A percentile compares a stretch with the other conserved stretches of the same genome.
Conservation (phyloP, 2,113 vertebrate genomes). For the Empidonax traillii region DNA sequence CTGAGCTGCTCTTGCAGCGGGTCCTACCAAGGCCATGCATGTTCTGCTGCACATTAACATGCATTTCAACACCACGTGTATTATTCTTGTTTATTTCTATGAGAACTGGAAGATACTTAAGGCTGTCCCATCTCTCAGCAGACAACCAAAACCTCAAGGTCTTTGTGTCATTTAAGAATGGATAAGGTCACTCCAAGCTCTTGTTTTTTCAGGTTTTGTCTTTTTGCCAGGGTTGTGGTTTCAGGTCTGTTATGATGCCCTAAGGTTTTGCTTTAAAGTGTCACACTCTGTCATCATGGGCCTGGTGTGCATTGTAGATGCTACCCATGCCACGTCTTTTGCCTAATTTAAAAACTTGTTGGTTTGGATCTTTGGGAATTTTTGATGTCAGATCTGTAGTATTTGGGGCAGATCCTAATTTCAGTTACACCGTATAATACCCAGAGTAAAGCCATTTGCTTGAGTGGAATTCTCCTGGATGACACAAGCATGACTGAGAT, state of each 20-base stretch:
- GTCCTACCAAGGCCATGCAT: not conserved
- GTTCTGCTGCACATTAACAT: not conserved
- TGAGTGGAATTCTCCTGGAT: not conserved
- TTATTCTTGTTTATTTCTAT: not conserved
- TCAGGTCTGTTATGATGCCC: not conserved
- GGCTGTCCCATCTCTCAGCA: not conserved
- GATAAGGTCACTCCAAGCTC: not conserved
- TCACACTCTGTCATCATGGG: not conserved
- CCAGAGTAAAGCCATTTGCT: not conserved
- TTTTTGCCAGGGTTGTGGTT: not conserved
- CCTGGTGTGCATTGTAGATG: not conserved
- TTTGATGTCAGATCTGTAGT: not conserved
- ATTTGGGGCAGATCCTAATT: not conserved
- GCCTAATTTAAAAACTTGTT: not conserved
- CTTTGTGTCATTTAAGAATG: not conserved
- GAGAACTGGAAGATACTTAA: not conserved
- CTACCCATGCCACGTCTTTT: not conserved
- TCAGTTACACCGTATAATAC: not conserved
- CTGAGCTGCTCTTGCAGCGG: not conserved
- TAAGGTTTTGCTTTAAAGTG: not conserved
- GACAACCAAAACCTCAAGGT: not conserved
- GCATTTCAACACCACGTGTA: not conserved
- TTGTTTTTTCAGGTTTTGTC: not conserved
- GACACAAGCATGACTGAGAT: not conserved
- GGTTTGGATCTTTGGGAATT: not conserved